phyloP scores from a whole-genome alignment of 2,113 vertebrate species.

The Tyto alba region DNA sequence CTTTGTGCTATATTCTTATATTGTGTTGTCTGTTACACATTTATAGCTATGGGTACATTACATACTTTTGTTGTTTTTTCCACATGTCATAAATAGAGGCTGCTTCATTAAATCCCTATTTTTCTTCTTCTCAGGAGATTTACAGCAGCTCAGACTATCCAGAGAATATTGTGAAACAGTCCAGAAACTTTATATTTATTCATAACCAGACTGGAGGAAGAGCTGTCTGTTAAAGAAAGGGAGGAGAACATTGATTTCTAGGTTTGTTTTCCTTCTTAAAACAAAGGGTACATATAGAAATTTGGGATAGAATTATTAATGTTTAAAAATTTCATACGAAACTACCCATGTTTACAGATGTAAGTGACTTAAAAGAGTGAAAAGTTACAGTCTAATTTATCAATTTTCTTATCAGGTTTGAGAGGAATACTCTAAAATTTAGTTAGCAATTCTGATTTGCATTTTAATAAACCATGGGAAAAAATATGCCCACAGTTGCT shows the following conservation, averaged over 20 bases:
- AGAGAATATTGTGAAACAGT: neutral
- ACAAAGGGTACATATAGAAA: neutral
- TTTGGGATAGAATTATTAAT: neutral
- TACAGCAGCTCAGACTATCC: neutral
- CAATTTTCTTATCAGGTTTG: neutral
- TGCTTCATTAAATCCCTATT: neutral
- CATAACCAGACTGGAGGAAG: neutral
- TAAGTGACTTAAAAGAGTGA: neutral
- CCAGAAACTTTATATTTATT: neutral
- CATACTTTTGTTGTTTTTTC: neutral
- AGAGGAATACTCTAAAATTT: neutral
- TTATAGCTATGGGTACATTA: neutral
- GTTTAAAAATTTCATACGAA: neutral
- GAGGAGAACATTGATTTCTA: neutral
- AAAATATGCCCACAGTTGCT: neutral
- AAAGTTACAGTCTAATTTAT: neutral
- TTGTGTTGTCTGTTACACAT: neutral
- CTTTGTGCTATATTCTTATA: neutral
- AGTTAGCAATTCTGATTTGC: neutral
- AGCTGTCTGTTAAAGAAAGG: neutral
- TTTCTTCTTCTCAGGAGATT: neutral
- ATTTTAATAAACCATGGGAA: neutral
- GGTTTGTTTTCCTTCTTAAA: neutral
- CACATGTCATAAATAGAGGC: rapidly evolving
- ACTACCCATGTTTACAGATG: neutral